Conservation (phyloP, 2,888 invertebrate genomes). For the Drosophila yooni region DNA sequence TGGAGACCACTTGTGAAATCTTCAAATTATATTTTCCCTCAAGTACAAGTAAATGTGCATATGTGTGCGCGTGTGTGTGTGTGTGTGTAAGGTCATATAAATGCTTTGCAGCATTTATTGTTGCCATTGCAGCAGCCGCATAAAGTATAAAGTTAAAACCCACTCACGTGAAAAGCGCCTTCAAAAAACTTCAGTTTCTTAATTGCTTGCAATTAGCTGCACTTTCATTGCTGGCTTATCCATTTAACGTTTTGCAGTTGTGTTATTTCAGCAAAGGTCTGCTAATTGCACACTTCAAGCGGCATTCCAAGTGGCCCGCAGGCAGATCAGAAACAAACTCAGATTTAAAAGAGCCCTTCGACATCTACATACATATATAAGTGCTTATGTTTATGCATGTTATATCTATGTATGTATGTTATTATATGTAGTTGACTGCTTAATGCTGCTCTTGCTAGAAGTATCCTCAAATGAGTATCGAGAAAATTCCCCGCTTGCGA, state of each 20-base stretch:
- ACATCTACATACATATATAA: background rate
- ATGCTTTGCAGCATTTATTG: constrained; percentile 45
- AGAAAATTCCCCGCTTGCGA: background rate
- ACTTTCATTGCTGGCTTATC: constrained; percentile 54
- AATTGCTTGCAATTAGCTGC: constrained; percentile 74
- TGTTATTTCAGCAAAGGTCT: constrained; percentile 42
- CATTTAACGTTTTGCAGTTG: constrained; percentile 48
- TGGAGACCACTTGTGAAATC: constrained; percentile 62
- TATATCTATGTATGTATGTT: background rate
- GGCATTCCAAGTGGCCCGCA: constrained; percentile 30
- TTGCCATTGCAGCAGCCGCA: constrained; percentile 49
- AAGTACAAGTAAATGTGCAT: constrained; percentile 8
- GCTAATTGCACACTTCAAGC: constrained; percentile 69
- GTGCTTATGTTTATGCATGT: background rate
- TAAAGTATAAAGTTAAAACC: constrained; percentile 45
- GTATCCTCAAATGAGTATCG: constrained; percentile 1
- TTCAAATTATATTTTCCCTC: constrained; percentile 55
- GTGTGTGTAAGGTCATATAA: constrained; percentile 31
- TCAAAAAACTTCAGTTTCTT: constrained; percentile 59
- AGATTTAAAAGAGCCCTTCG: constrained; percentile 19
- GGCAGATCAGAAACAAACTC: constrained; percentile 28
- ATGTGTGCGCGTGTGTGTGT: background rate
- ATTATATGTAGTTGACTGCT: background rate
- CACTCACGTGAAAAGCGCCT: constrained; percentile 28
- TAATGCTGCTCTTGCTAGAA: constrained; percentile 5